Evolutionary conservation across 2,797 vertebrate genomes (phyloP), one percentile per base, ranked within the genome.

Genomic region (Hafferia zeledoni): DNA sequence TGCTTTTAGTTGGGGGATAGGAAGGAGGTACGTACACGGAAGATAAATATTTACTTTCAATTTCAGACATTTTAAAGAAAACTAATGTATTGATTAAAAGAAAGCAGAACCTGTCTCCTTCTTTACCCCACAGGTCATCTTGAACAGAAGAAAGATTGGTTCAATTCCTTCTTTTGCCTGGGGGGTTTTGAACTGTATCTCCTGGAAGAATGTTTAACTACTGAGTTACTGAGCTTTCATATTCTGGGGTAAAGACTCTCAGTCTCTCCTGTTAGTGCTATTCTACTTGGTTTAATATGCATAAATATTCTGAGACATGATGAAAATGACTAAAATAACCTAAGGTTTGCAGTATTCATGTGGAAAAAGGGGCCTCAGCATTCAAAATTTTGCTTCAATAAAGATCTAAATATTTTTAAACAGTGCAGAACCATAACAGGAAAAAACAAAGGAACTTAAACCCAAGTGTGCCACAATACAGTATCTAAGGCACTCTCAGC

Each of bases 351-450:
- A 24, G 64, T 44, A 64, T 30, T 85, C 24, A 31, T 33, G 33
- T 85, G 43, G 53, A 93, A 92, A 92, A 89, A 31, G 41, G 49
- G 61, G 60, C 71, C 55, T 77, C 56, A 60, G 83, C 25, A 65
- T 56, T 89, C 56, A 68, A 83, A 56, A 56, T 33, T 64, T 86
- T 83, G 27, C 69, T 81, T 93, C 53, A 80, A 77, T 64, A 95
- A 92, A 83, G 75, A 90, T 8, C 46, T 75, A 90, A 93, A 78
- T 65, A 59, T 81, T 88, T 93, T 94, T 61, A 86, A 83, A 86
- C 53, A 88, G 83, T 90, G 47, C 22, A 92, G 46, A 83, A 57
- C 28, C 72, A 65, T 41, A 87, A 55, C 10, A 57, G 18, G 39
- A 46, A 75, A 44, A 77, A 64, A 41, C 3, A 2, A 85, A 60